Evolutionary conservation across 2,113 vertebrate genomes (phyloP).

Genomic region (Marmota monax): DNA sequence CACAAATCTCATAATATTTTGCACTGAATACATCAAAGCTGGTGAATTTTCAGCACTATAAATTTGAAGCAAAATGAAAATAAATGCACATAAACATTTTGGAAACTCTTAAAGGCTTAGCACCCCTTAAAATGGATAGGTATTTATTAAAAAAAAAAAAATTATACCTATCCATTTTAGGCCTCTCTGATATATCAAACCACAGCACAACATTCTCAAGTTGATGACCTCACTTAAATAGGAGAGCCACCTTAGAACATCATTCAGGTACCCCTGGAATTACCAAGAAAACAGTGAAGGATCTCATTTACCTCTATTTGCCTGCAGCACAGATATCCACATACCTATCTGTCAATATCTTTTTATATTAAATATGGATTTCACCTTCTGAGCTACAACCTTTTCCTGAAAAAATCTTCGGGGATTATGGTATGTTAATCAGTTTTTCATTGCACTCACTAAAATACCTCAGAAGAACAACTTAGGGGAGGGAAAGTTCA

Average conservation of each 20-base stretch:
- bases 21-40: neutral
- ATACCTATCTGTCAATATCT: neutral
- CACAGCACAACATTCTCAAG: neutral
- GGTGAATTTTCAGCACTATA: neutral
- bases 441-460: no score
- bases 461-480: no score
- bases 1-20: neutral
- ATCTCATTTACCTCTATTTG: neutral
- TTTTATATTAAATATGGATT: neutral
- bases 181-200: neutral
- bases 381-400: neutral
- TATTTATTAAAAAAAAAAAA: neutral
- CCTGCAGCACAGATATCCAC: neutral
- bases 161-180: neutral
- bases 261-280: neutral
- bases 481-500: no score
- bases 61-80: neutral
- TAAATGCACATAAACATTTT: neutral
- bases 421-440: neutral
- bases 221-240: neutral
- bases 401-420: neutral
- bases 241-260: neutral
- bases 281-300: neutral
- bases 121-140: no score
- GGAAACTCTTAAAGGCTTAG: neutral